These are phyloP conservation scores for Limanda limanda DNA, from an alignment of 2,113 vertebrate genomes.

Conservation along the genomic window DNA sequence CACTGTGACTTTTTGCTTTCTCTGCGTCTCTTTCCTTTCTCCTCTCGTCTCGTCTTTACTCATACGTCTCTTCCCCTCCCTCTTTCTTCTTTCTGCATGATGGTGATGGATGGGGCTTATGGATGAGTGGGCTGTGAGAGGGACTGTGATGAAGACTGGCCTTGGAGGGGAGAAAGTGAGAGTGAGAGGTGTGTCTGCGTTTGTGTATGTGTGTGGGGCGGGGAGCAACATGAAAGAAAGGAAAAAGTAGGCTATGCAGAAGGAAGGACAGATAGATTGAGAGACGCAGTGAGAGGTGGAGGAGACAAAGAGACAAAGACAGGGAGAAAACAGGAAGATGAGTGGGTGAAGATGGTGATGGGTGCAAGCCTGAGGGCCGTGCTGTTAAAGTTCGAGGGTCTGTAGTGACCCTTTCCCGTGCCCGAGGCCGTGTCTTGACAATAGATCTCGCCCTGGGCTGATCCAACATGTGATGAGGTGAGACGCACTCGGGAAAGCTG, in stretches of 20 bases:
- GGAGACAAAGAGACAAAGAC: slow-evolving; percentile 23
- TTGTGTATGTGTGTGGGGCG: slow-evolving; percentile 1
- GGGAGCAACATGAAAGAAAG: slow-evolving; percentile 24
- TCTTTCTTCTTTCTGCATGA: slow-evolving; percentile 63
- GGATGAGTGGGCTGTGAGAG: slow-evolving; percentile 74
- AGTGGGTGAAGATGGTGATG: slow-evolving; percentile 22
- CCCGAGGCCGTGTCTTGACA: slow-evolving; percentile 28
- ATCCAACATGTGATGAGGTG: slow-evolving; percentile 27
- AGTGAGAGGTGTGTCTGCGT: slow-evolving; percentile 43
- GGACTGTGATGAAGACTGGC: slow-evolving; percentile 73
- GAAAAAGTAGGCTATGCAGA: slow-evolving; percentile 25
- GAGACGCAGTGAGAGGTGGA: slow-evolving; percentile 22
- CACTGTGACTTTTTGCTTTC: slow-evolving; percentile 54
- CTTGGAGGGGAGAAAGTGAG: slow-evolving; percentile 69
- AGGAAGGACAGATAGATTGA: slow-evolving; percentile 33
- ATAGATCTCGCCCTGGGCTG: slow-evolving; percentile 7
- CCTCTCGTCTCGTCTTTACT: slow-evolving; percentile 38
- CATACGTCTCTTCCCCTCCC: slow-evolving; percentile 33
- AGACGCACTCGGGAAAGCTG: neutral
- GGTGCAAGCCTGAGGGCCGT: slow-evolving; percentile 39
- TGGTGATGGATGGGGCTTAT: slow-evolving; percentile 79
- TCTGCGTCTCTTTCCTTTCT: slow-evolving; percentile 31
- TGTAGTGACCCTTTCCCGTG: slow-evolving; percentile 32
- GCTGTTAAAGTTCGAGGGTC: slow-evolving; percentile 11
- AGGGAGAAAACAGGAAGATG: slow-evolving; percentile 9